phyloP scores from a whole-genome alignment of 1,140 invertebrate genomes.

The Mya arenaria region DNA sequence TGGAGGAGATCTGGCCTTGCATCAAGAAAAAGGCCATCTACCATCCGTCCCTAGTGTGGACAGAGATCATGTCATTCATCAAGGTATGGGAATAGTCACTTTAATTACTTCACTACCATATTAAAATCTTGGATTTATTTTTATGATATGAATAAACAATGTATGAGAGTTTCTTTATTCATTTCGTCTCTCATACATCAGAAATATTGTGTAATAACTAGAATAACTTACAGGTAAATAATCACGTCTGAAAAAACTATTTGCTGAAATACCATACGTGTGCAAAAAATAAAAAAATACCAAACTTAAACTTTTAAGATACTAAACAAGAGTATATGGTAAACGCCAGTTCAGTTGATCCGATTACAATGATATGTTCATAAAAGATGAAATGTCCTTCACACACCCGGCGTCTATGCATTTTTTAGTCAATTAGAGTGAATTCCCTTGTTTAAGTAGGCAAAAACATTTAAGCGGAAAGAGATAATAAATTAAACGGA shows the following conservation, averaged over 20 bases:
- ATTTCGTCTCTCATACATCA: not conserved
- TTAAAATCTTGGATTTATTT: not conserved
- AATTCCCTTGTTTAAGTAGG: too few relatives aligned
- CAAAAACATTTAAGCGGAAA: too few relatives aligned
- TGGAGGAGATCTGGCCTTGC: slow-evolving; percentile 42
- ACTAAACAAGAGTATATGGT: too few relatives aligned
- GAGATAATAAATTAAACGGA: too few relatives aligned
- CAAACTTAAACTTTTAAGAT: too few relatives aligned
- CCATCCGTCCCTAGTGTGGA: slow-evolving; percentile 73
- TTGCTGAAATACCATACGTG: not conserved
- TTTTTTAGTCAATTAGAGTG: too few relatives aligned
- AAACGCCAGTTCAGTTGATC: too few relatives aligned
- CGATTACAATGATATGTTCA: too few relatives aligned
- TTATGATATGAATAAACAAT: not conserved
- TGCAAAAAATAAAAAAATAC: too few relatives aligned
- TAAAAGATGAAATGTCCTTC: too few relatives aligned
- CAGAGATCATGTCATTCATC: slow-evolving; percentile 75
- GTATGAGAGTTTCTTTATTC: not conserved
- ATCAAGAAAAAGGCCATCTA: slow-evolving; percentile 36
- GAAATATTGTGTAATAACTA: not conserved
- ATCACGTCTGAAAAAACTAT: not conserved
- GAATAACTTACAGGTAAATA: not conserved
- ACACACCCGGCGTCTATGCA: too few relatives aligned
- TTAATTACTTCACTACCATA: not conserved
- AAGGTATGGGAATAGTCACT: slow-evolving; percentile 43